phyloP scores from a whole-genome alignment of 2,888 invertebrate genomes.

The Papilio elwesi region DNA sequence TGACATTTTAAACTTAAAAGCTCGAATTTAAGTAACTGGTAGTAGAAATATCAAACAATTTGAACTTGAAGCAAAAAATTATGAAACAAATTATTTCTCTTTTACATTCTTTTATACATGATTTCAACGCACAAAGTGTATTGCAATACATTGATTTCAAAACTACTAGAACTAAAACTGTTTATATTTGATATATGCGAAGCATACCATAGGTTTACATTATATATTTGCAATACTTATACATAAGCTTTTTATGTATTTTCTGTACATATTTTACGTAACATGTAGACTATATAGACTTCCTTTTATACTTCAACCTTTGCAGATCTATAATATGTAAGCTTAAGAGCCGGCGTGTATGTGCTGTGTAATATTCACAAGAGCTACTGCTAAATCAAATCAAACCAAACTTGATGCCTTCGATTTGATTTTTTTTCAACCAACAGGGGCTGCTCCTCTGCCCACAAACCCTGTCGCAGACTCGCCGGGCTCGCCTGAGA shows the following conservation, averaged over 20 bases:
- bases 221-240: not conserved
- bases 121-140: not conserved
- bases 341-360: conserved; percentile 58
- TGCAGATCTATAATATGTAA: conserved; percentile 17
- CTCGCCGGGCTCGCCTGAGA: conserved; percentile 92
- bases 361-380: conserved; percentile 69
- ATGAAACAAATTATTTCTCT: not conserved
- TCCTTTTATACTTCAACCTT: not conserved
- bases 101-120: not conserved
- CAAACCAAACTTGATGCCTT: conserved; percentile 63
- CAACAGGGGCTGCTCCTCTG: conserved; percentile 94
- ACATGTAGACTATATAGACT: not conserved
- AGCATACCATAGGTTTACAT: not conserved
- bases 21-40: not conserved
- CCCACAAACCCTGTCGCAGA: conserved; percentile 95
- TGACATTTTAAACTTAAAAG: not conserved
- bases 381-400: conserved; percentile 67
- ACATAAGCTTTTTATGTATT: conserved; percentile 6
- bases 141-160: not conserved
- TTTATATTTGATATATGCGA: not conserved
- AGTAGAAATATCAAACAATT: too few species aligned
- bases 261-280: not conserved
- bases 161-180: too few species aligned
- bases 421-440: conserved; percentile 77
- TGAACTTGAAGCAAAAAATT: not conserved